Evolutionary conservation across 2,888 invertebrate species (phyloP).

Genomic region (Phania funesta): DNA sequence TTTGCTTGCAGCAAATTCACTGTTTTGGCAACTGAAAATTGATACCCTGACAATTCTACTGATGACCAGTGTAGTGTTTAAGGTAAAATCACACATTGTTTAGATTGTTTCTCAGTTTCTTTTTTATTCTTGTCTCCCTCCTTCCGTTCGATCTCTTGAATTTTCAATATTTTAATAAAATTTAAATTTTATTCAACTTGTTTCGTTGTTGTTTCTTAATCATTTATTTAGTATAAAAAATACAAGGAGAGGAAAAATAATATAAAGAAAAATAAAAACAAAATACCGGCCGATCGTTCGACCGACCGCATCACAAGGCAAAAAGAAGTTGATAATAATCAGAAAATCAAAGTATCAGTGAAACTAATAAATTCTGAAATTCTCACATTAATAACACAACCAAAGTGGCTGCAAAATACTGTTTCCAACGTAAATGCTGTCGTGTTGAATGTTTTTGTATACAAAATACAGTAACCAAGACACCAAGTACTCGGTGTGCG

Average conservation of each 20-base stretch:
- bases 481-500: constrained; percentile 18
- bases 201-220: constrained; percentile 53
- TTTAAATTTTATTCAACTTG: constrained; percentile 57
- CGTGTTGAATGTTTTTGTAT: constrained; percentile 23
- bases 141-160: constrained; percentile 4
- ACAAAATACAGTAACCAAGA: constrained; percentile 10
- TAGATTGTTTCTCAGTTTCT: constrained; percentile 33
- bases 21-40: constrained; percentile 16
- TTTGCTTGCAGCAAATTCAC: constrained; percentile 7
- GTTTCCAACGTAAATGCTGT: constrained; percentile 36
- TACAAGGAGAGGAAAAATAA: constrained; percentile 27
- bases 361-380: constrained; percentile 75
- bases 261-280: constrained; percentile 52
- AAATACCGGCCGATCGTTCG: constrained; percentile 32
- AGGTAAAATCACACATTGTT: constrained; percentile 50
- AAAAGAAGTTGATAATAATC: constrained; percentile 61
- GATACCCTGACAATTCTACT: background rate
- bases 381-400: constrained; percentile 75
- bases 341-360: constrained; percentile 67
- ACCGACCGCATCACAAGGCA: constrained; percentile 50
- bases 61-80: constrained; percentile 59
- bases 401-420: constrained; percentile 64
- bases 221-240: constrained; percentile 35
- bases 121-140: constrained; percentile 1
- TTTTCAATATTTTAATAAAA: constrained; percentile 63